phyloP scores from a whole-genome alignment of 1,140 invertebrate species.

The Macrotrachela quadricornifera region DNA sequence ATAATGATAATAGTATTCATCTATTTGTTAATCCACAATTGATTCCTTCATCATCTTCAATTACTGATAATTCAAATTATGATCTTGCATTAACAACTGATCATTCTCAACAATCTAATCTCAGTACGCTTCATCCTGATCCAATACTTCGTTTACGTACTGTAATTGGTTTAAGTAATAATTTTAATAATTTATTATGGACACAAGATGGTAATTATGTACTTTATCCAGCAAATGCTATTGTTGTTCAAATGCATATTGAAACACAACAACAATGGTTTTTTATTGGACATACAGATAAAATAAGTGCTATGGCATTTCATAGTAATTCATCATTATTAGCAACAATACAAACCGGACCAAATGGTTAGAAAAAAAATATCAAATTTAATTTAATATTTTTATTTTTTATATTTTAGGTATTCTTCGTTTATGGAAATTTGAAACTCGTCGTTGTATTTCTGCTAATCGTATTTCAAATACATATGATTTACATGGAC shows the following conservation, averaged over 20 bases:
- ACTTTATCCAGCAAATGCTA: constrained; percentile 27
- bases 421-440: constrained; percentile 25
- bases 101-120: not conserved
- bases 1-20: no score
- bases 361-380: constrained; percentile 12
- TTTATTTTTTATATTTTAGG: no score
- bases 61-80: no score
- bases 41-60: no score
- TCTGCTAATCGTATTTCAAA: no score
- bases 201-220: constrained; percentile 16
- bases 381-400: no score
- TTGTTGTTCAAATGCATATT: constrained; percentile 23
- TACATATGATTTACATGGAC: no score
- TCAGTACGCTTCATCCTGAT: constrained; percentile 22
- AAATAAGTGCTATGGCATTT: constrained; percentile 19
- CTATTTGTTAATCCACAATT: no score
- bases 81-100: no score
- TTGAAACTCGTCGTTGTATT: constrained; percentile 21
- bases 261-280: constrained; percentile 24
- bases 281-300: constrained; percentile 29
- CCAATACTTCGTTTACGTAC: constrained; percentile 24
- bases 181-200: constrained; percentile 15
- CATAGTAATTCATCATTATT: constrained; percentile 17
- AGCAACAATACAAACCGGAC: constrained; percentile 26
- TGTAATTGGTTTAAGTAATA: constrained; percentile 27